phyloP scores from a whole-genome alignment of 1,140 invertebrate genomes.

The Helicoverpa armigera region DNA sequence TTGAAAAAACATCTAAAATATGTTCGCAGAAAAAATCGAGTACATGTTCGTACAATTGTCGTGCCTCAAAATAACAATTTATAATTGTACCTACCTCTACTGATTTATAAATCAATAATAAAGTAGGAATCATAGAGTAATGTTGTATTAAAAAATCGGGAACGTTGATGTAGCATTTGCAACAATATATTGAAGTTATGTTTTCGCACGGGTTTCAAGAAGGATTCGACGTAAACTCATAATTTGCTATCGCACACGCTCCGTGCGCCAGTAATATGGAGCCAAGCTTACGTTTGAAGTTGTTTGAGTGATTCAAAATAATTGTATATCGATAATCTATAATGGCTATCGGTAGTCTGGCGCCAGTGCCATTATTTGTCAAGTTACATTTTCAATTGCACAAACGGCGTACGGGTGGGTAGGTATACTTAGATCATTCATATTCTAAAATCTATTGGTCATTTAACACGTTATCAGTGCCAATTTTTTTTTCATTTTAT shows the following conservation, averaged over 20 bases:
- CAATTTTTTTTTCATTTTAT: neutral
- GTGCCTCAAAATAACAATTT: too few species aligned
- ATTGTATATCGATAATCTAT: constrained; percentile 74
- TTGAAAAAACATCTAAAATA: too few species aligned
- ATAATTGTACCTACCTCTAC: too few species aligned
- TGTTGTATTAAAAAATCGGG: neutral
- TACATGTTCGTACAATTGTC: too few species aligned
- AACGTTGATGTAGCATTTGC: neutral
- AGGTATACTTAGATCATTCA: neutral
- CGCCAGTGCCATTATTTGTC: constrained; percentile 75
- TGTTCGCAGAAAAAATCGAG: too few species aligned
- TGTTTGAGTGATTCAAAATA: constrained; percentile 65
- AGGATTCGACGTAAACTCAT: neutral
- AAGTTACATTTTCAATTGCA: constrained; percentile 64
- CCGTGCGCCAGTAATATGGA: constrained; percentile 3
- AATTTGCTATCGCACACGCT: constrained; percentile 27
- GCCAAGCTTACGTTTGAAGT: constrained; percentile 55
- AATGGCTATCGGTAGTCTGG: constrained; percentile 70
- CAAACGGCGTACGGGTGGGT: constrained; percentile 1
- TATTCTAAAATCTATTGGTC: constrained; percentile 10
- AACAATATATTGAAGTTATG: constrained; percentile 17
- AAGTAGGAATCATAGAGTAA: too few species aligned
- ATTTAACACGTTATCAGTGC: neutral
- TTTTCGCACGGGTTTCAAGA: neutral
- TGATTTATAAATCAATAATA: too few species aligned